These are phyloP conservation scores for Drosophila melanogaster DNA, from an alignment of 1,140 invertebrate species.

Conservation along the genomic window DNA sequence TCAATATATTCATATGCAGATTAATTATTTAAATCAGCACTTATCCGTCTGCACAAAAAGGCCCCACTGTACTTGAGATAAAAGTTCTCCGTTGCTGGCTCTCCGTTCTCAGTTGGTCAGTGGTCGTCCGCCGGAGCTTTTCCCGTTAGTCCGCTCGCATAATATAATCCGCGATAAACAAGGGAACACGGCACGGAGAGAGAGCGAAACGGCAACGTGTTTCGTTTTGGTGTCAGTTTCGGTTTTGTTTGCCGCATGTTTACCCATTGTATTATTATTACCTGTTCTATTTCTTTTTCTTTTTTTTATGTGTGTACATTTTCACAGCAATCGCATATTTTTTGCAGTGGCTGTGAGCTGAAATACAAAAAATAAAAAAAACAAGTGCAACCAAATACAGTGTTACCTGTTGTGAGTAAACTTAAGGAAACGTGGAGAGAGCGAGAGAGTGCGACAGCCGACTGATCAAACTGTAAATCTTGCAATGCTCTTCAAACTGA, in stretches of 20 bases:
- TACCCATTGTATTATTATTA: slow-evolving; percentile 13
- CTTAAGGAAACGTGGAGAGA: background rate
- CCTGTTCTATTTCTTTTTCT: background rate
- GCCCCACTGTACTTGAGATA: slow-evolving; percentile 23
- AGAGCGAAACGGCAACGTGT: slow-evolving; percentile 38
- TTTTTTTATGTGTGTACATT: slow-evolving; percentile 16
- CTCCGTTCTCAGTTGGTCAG: slow-evolving; percentile 48
- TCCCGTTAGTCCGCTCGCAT: slow-evolving; percentile 57
- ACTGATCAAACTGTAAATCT: slow-evolving; percentile 37
- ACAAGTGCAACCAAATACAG: slow-evolving; percentile 20
- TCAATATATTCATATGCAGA: too few relatives aligned
- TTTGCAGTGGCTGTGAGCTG: slow-evolving; percentile 16
- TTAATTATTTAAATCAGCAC: too few relatives aligned
- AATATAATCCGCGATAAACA: slow-evolving; percentile 52
- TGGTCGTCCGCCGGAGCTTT: slow-evolving; percentile 55
- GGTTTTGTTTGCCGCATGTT: slow-evolving; percentile 42
- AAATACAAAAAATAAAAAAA: slow-evolving; percentile 4
- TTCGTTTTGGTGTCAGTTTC: slow-evolving; percentile 29
- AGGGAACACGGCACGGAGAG: slow-evolving; percentile 1
- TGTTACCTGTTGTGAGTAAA: slow-evolving; percentile 29
- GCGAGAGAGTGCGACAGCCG: background rate
- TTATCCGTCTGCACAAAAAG: background rate
- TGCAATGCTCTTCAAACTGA: slow-evolving; percentile 36
- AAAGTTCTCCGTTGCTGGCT: slow-evolving; percentile 5
- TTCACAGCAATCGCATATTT: slow-evolving; percentile 18